phyloP scores from a whole-genome alignment of 2,797 vertebrate species.

The Ceryle rudis region DNA sequence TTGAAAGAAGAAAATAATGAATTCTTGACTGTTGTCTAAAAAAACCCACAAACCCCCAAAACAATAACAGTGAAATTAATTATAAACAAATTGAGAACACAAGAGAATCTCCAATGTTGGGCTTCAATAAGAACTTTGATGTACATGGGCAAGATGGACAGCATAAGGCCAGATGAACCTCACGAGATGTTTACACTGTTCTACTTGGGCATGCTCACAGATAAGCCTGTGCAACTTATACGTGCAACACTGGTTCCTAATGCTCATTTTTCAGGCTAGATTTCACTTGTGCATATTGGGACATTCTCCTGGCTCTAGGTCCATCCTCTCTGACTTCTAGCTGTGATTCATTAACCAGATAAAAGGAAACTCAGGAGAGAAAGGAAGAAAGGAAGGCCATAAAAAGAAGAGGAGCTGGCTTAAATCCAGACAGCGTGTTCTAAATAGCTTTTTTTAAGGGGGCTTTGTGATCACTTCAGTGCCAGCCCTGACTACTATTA shows the following conservation, averaged over 20 bases:
- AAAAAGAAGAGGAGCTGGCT: not conserved
- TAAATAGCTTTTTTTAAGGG: not conserved
- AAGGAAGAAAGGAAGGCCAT: not conserved
- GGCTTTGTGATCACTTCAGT: not conserved
- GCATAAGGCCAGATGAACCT: not conserved
- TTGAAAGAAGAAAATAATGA: not conserved
- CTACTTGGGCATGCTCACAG: not conserved
- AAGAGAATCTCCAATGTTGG: not conserved
- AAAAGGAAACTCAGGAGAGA: not conserved
- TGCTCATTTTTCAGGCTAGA: not conserved
- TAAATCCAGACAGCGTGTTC: not conserved
- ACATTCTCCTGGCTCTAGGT: not conserved
- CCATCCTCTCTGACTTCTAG: not conserved
- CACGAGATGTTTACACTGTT: not conserved
- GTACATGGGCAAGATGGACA: not conserved
- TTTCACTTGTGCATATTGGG: not conserved
- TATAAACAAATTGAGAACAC: not conserved
- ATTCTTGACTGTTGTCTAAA: not conserved
- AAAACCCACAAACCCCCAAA: not conserved
- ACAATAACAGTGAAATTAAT: not conserved
- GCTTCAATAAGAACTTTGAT: not conserved
- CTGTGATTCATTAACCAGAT: not conserved
- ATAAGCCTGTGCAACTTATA: not conserved
- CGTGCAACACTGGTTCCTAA: not conserved
- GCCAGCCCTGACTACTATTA: not conserved